phyloP scores from a whole-genome alignment of 2,888 invertebrate genomes.

The Lasioglossum figueresi region DNA sequence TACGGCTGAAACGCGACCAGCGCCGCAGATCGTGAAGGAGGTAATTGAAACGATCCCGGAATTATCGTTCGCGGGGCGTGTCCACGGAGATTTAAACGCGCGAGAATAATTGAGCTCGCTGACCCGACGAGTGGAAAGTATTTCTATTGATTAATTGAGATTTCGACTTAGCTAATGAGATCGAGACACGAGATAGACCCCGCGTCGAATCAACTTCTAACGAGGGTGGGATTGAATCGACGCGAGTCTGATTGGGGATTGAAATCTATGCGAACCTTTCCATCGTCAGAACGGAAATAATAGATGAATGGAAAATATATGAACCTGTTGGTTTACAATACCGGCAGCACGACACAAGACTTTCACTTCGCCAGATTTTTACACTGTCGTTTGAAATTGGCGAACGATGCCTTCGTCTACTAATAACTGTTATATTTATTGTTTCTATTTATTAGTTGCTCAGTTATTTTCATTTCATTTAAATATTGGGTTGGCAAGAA shows the following conservation, averaged over 20 bases:
- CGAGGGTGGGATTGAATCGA: conserved; percentile 31
- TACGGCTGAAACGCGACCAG: conserved; percentile 34
- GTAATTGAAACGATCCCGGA: conserved; percentile 63
- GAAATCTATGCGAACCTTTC: not conserved
- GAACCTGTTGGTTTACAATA: not conserved
- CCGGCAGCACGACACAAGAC: not conserved
- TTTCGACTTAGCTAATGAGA: conserved; percentile 41
- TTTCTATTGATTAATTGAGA: conserved; percentile 47
- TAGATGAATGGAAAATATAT: not conserved
- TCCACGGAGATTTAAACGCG: conserved; percentile 38
- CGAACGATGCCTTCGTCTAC: not conserved
- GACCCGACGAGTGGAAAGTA: conserved; percentile 16
- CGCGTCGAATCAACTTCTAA: conserved; percentile 26
- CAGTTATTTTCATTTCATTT: too few relatives aligned
- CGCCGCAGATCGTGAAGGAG: conserved; percentile 52
- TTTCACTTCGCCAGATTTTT: not conserved
- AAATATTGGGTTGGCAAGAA: too few relatives aligned
- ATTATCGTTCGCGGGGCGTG: conserved; percentile 36
- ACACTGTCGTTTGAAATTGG: not conserved
- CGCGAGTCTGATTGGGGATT: conserved; percentile 1
- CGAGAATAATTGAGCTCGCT: conserved; percentile 30
- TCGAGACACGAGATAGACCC: conserved; percentile 15
- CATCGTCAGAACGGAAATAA: conserved; percentile 1
- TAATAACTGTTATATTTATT: not conserved
- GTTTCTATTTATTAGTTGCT: too few relatives aligned